phyloP scores from a whole-genome alignment of 1,140 invertebrate species.

The Trichoplusia ni region DNA sequence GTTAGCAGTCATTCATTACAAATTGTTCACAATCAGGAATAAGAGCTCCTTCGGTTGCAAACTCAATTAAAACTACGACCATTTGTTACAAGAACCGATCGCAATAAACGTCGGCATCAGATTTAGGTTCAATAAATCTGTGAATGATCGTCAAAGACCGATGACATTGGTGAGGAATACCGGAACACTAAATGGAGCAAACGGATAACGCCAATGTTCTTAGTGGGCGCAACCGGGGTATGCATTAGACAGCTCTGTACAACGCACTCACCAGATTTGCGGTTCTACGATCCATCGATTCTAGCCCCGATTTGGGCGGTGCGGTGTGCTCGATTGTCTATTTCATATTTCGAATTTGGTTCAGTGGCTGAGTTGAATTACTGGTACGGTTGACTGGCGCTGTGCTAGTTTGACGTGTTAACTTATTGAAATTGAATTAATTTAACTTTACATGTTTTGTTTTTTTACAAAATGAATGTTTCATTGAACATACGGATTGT shows the following conservation, averaged over 20 bases:
- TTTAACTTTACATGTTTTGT: too few relatives aligned
- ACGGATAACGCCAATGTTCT: conserved; percentile 48
- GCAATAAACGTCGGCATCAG: conserved; percentile 36
- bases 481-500: too few relatives aligned
- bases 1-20: conserved; percentile 24
- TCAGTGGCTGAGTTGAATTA: neutral
- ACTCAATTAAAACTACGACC: conserved; percentile 63
- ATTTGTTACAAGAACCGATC: conserved; percentile 47
- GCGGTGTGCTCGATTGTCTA: conserved; percentile 44
- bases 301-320: conserved; percentile 36
- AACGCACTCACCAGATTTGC: conserved; percentile 36
- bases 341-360: conserved; percentile 43
- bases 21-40: conserved; percentile 51
- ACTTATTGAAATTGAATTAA: neutral
- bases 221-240: conserved; percentile 39
- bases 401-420: conserved; percentile 11
- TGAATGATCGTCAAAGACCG: conserved; percentile 38
- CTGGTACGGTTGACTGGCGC: conserved; percentile 13
- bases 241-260: conserved; percentile 43
- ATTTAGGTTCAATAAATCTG: conserved; percentile 26
- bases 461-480: too few relatives aligned
- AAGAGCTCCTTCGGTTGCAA: conserved; percentile 33
- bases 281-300: conserved; percentile 40
- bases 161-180: conserved; percentile 26
- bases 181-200: conserved; percentile 42